phyloP scores from a whole-genome alignment of 2,797 vertebrate genomes.

The Epinephelus malabaricus region DNA sequence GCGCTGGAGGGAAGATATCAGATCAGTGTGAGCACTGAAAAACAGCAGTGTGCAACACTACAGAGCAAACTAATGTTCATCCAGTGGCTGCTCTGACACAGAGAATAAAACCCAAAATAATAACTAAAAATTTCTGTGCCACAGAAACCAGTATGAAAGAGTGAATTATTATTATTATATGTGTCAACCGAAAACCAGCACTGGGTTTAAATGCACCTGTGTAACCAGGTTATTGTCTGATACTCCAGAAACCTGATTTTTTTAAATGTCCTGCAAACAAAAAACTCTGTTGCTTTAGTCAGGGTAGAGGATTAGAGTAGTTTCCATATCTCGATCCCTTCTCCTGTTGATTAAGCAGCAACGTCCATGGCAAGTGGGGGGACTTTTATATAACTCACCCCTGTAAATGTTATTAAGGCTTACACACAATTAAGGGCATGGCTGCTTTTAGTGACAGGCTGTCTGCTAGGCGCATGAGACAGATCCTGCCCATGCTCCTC shows the following conservation, averaged over 20 bases:
- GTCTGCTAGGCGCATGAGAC: too few species aligned
- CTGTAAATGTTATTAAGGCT: too few species aligned
- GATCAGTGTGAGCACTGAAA: neutral
- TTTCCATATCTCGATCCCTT: too few species aligned
- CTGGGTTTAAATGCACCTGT: neutral
- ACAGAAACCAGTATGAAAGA: neutral
- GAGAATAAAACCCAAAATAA: neutral
- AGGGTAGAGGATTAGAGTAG: neutral
- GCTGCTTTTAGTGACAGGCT: too few species aligned
- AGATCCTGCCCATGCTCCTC: too few species aligned
- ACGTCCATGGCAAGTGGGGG: too few species aligned
- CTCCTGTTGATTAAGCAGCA: neutral
- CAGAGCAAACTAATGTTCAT: neutral
- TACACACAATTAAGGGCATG: too few species aligned
- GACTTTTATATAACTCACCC: too few species aligned
- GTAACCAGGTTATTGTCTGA: slow-evolving; percentile 2
- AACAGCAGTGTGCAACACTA: neutral
- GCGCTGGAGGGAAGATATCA: slow-evolving; percentile 3
- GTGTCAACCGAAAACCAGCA: neutral
- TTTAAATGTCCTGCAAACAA: neutral
- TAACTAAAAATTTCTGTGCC: neutral
- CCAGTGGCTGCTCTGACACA: neutral
- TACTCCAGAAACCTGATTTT: neutral
- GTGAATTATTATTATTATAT: slow-evolving; percentile 1
- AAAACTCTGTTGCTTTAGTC: neutral